Evolutionary conservation across 2,888 invertebrate genomes (phyloP), one percentile per base, ranked within the genome.

Genomic region (Cylloceria caligata): DNA sequence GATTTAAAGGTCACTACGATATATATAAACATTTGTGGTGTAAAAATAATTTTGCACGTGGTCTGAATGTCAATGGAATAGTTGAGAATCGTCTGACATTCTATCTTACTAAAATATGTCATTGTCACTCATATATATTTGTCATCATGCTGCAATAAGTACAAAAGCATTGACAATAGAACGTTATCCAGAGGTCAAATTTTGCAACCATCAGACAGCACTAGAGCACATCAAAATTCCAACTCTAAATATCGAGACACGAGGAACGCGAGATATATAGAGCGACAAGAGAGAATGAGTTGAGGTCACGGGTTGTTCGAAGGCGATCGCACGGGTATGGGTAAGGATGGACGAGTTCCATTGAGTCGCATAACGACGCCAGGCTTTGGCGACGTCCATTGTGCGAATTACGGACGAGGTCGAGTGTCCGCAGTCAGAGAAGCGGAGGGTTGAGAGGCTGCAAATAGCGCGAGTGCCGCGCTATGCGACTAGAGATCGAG

Each of bases 381-480:
- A 78, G 86, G 86, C 88, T 87, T 88, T 84, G 86, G 86, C 84
- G 87, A 84, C 85, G 86, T 87, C 87, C 88, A 87, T 88, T 87
- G 87, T 88, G 80, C 79, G 68, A 73, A 42, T 77, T 71, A 45
- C 47, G 64, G 69, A 75, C 57, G 78, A 81, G 73, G 73, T 78
- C 73, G 71, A 57, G 36, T 60, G 49, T 80, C 21, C 75, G 30
- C 30, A 62, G 69, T 39, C 42, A 27, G 39, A 42, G 42, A 64
- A 81, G 73, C 62, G 68, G 69, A 73, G 73, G 71, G 65, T 74
- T 69, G 74, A 71, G 74, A 75, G 86, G 88, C 88, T 89, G 89
- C 89, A 90, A 91, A 90, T 90, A 90, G 89, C 89, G 88, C 87
- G 80, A 86, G 86, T 88, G 88, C 88, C 87, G 88, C 87, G 90